phyloP scores from a whole-genome alignment of 2,888 invertebrate genomes.

The Clusia tigrina region DNA sequence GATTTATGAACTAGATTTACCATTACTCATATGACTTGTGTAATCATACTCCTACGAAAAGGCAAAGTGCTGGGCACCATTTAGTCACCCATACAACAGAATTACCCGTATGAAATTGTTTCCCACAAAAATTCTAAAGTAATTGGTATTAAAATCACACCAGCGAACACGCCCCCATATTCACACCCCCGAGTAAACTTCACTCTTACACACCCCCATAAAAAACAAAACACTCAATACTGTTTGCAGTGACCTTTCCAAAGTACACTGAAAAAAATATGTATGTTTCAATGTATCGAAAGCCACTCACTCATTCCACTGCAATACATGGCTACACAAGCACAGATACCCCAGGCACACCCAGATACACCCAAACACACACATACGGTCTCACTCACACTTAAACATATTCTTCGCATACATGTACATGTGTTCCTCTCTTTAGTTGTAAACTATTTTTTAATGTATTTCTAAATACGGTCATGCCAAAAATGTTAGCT shows the following conservation, averaged over 20 bases:
- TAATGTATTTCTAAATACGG: constrained; percentile 11
- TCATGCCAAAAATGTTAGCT: constrained; percentile 5
- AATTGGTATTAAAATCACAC: constrained; percentile 49
- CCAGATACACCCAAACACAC: constrained; percentile 26
- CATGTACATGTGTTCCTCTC: constrained; percentile 1
- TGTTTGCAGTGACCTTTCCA: too few relatives aligned
- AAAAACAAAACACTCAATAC: background rate
- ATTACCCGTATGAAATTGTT: constrained; percentile 7
- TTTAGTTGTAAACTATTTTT: constrained; percentile 5
- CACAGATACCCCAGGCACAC: too few relatives aligned
- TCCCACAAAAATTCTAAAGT: constrained; percentile 43
- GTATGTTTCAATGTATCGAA: background rate
- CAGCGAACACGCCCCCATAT: background rate
- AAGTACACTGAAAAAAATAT: background rate
- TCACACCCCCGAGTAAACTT: background rate
- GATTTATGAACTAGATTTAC: too few relatives aligned
- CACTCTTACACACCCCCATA: constrained; percentile 3
- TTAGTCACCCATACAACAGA: too few relatives aligned
- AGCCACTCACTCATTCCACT: background rate
- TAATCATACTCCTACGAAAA: too few relatives aligned
- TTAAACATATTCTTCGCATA: background rate
- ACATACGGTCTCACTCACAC: constrained; percentile 31
- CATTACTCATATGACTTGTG: too few relatives aligned
- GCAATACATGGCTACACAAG: too few relatives aligned
- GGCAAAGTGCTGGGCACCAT: too few relatives aligned